Evolutionary conservation across 2,797 vertebrate genomes (phyloP).

Genomic region (Molossus molossus): DNA sequence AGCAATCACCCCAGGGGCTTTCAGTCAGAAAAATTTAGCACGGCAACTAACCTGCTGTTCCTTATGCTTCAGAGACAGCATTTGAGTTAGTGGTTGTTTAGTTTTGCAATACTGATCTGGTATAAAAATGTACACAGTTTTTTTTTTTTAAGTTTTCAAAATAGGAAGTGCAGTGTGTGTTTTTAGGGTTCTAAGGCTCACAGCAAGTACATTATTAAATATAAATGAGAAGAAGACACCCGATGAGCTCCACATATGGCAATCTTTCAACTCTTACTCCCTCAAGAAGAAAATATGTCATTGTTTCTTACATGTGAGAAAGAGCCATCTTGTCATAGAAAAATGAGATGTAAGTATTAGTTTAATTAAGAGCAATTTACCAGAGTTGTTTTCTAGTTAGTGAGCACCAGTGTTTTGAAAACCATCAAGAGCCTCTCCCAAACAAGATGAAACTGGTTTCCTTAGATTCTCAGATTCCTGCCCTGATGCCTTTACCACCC

Average conservation of each 20-base stretch:
- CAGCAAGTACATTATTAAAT: constrained; percentile 73
- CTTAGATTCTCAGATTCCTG: constrained; percentile 8
- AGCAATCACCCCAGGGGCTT: neutral
- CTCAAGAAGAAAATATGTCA: constrained; percentile 65
- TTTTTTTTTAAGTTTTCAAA: constrained; percentile 77
- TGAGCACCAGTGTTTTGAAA: neutral
- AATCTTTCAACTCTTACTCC: constrained; percentile 13
- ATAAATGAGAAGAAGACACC: neutral
- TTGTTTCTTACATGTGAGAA: constrained; percentile 22
- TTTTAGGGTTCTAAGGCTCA: constrained; percentile 55
- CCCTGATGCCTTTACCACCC: neutral
- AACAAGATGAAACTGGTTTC: neutral
- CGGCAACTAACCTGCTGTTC: constrained; percentile 13
- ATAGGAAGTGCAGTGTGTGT: constrained; percentile 63
- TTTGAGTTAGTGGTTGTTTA: constrained; percentile 43
- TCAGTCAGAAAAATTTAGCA: constrained; percentile 42
- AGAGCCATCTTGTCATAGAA: constrained; percentile 61
- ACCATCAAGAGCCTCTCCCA: neutral
- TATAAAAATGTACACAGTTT: constrained; percentile 34
- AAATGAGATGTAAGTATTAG: neutral
- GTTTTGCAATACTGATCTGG: rapidly evolving
- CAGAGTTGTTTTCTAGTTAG: constrained; percentile 30
- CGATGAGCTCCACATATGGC: constrained; percentile 44
- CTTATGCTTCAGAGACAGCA: neutral
- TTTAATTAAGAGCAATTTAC: constrained; percentile 71